Conservation (phyloP, 2,113 vertebrate genomes). For the Odobenus rosmarus region DNA sequence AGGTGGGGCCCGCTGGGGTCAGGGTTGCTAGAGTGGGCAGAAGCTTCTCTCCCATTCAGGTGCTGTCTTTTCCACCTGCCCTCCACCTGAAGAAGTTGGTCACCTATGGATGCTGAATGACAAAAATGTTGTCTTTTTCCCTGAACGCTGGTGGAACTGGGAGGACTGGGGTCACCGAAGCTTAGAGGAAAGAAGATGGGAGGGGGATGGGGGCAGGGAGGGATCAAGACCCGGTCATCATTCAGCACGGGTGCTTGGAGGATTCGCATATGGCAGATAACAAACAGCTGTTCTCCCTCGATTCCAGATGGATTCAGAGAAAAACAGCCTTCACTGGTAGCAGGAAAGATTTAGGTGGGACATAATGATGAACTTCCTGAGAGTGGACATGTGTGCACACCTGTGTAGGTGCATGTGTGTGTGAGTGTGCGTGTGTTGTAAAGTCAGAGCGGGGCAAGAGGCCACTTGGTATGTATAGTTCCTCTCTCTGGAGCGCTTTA, state of each 20-base stretch:
- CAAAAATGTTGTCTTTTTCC: background rate
- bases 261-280: constrained; percentile 47
- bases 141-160: background rate
- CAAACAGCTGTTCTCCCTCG: constrained; percentile 57
- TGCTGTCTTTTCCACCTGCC: background rate
- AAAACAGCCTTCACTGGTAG: background rate
- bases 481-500: constrained; percentile 17
- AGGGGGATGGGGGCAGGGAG: background rate
- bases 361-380: constrained; percentile 57
- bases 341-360: constrained; percentile 45
- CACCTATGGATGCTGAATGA: background rate
- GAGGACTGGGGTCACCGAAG: background rate
- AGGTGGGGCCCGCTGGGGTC: background rate
- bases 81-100: background rate
- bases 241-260: background rate
- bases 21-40: too few species aligned
- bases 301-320: constrained; percentile 58
- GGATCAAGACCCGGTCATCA: background rate
- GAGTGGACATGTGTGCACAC: background rate
- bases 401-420: background rate
- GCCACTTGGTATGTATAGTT: background rate
- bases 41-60: background rate
- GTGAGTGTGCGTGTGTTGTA: background rate
- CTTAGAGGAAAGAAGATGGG: background rate
- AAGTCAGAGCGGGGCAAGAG: background rate